phyloP scores from a whole-genome alignment of 1,140 invertebrate genomes.

The Drosophila neocordata region DNA sequence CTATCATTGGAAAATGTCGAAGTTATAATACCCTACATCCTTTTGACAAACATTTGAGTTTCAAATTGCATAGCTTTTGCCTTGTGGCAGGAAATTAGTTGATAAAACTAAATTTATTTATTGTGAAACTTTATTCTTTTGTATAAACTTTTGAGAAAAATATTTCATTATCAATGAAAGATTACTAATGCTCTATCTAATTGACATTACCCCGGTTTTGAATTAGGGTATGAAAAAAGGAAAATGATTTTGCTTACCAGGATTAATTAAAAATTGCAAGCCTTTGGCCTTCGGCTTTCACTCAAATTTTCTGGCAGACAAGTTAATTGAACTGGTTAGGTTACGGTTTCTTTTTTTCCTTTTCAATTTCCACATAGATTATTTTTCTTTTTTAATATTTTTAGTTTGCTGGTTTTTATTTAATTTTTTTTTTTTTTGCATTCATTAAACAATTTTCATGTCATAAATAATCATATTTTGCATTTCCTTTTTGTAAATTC shows the following conservation, averaged over 20 bases:
- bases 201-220: not conserved
- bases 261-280: constrained; percentile 67
- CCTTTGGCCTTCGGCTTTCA: constrained; percentile 56
- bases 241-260: constrained; percentile 10
- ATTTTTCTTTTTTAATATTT: not conserved
- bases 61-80: too few relatives aligned
- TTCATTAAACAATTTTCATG: constrained; percentile 23
- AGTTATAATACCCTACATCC: not conserved
- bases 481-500: constrained; percentile 31
- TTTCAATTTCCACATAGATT: constrained; percentile 11
- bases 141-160: too few relatives aligned
- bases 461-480: constrained; percentile 61
- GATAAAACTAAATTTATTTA: too few relatives aligned
- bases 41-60: too few relatives aligned
- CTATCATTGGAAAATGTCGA: too few relatives aligned
- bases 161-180: too few relatives aligned
- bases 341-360: constrained; percentile 9
- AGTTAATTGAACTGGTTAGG: constrained; percentile 61
- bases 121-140: too few relatives aligned
- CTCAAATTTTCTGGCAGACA: constrained; percentile 58
- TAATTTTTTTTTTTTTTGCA: not conserved
- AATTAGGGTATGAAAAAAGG: not conserved
- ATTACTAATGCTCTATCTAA: too few relatives aligned
- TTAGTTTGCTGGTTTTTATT: not conserved
- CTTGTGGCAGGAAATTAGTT: too few relatives aligned